phyloP scores from a whole-genome alignment of 1,140 invertebrate species.

The Megathymus violae region DNA sequence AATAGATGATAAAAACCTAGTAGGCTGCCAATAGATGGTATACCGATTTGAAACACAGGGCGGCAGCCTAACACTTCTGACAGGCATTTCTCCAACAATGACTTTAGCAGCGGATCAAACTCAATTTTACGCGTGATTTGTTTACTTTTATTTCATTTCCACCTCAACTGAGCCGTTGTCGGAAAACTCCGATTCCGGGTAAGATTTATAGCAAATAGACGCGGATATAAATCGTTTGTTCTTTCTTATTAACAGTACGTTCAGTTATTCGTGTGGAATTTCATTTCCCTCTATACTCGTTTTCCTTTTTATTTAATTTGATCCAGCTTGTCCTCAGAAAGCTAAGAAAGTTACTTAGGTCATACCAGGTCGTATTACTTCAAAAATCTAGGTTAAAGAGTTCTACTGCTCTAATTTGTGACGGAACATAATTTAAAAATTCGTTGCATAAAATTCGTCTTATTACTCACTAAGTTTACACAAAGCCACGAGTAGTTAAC shows the following conservation, averaged over 20 bases:
- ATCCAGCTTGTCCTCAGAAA: not conserved
- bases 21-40: slow-evolving; percentile 36
- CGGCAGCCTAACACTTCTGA: slow-evolving; percentile 36
- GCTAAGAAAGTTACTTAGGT: slow-evolving; percentile 11
- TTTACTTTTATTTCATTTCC: slow-evolving; percentile 76
- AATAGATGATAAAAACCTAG: slow-evolving; percentile 33
- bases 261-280: not conserved
- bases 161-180: slow-evolving; percentile 54
- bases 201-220: slow-evolving; percentile 37
- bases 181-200: slow-evolving; percentile 40
- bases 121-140: slow-evolving; percentile 80
- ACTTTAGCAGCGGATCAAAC: slow-evolving; percentile 64
- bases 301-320: slow-evolving; percentile 6
- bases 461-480: not conserved
- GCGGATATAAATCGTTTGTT: slow-evolving; percentile 21
- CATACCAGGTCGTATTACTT: slow-evolving; percentile 13
- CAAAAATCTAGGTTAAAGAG: slow-evolving; percentile 23
- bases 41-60: slow-evolving; percentile 47
- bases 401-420: slow-evolving; percentile 15
- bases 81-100: slow-evolving; percentile 60
- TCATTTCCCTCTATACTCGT: not conserved
- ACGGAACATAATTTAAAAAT: slow-evolving; percentile 26
- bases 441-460: slow-evolving; percentile 10
- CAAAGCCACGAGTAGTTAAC: slow-evolving; percentile 16
- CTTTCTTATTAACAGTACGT: slow-evolving; percentile 24